Evolutionary conservation across 2,888 invertebrate genomes (phyloP), one percentile per base, ranked within the genome.

Genomic region (Ptilodon capucinus): DNA sequence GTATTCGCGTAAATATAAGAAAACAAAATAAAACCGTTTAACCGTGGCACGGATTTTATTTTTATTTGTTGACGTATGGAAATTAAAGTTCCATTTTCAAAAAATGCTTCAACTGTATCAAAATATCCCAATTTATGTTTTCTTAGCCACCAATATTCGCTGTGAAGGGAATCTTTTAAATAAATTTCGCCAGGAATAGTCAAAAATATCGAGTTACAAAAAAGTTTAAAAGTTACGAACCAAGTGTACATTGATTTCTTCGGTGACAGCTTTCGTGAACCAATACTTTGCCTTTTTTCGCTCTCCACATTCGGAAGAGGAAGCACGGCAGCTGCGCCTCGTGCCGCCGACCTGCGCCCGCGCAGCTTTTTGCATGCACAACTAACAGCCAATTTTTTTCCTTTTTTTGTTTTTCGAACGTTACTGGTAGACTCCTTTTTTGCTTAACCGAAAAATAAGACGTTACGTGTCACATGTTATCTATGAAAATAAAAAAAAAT

Each of bases 301-400:
- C 4, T 76, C 64, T 60, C 41, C 64, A 42, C 61, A 71, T 76
- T 87, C 82, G 89, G 87, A 88, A 89, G 86, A 90, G 90, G 90
- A 90, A 90, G 80, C 81, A 54, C 75, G 71, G 78, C 88, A 89
- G 89, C 89, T 89, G 89, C 86, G 82, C 60, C 86, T 81, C 86
- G 88, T 86, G 87, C 86, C 85, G 72, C 71, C 72, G 79, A 71
- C 74, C 65, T 71, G 76, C 67, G 81, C 76, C 74, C 67, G 73
- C 72, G 64, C 65, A 61, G 67, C 74, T 86, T 87, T 87, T 87
- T 86, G 84, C 86, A 82, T 65, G 75, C 76, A 69, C 76, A 75
- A 83, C 79, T 79, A 76, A 71, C 78, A 74, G 71, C 69, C 73
- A 68, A 68, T 71, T 78, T 79, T 83, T 82, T 48, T 40, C 19